Evolutionary conservation across 2,888 invertebrate genomes (phyloP), one percentile per base, ranked within the genome.

Genomic region (Alcis repandata): DNA sequence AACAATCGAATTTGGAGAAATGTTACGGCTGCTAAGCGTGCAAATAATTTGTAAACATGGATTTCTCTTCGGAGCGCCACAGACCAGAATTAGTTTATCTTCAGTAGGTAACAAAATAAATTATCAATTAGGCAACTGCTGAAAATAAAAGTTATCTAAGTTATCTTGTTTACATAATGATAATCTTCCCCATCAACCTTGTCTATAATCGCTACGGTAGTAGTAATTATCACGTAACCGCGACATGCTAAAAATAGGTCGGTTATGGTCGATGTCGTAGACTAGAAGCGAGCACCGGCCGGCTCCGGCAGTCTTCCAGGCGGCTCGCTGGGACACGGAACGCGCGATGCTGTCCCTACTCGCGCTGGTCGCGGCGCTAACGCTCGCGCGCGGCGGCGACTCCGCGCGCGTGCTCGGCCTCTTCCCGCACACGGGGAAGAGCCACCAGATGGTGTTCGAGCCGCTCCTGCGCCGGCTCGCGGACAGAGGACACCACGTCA

Each of bases 361-460:
- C 63, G 70, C 76, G 20, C 57, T 82, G 63, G 69, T 82, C 67
- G 76, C 79, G 49, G 76, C 77, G 58, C 59, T 85, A 57, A 74
- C 84, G 70, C 70, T 85, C 57, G 68, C 74, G 27, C 74, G 81
- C 67, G 61, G 86, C 79, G 87, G 74, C 3, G 68, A 80, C 63
- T 68, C 89, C 59, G 93, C 91, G 53, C 93, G 94, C 49, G 93
- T 95, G 57, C 89, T 96, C 48, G 95, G 94, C 2, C 81, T 95
- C 0, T 95, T 95, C 74, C 94, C 94, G 0, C 94, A 95, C 75
- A 90, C 93, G 0, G 95, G 95, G 0, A 94, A 93, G 66, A 96
- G 95, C 72, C 96, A 96, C 73, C 95, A 95, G 73, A 91, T 94
- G 80, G 94, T 95, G 0, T 95, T 95, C 78, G 91, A 94, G 49